Evolutionary conservation across 2,888 invertebrate species (phyloP), one percentile per base, ranked within the genome.

Genomic region (Platycnemis pennipes): DNA sequence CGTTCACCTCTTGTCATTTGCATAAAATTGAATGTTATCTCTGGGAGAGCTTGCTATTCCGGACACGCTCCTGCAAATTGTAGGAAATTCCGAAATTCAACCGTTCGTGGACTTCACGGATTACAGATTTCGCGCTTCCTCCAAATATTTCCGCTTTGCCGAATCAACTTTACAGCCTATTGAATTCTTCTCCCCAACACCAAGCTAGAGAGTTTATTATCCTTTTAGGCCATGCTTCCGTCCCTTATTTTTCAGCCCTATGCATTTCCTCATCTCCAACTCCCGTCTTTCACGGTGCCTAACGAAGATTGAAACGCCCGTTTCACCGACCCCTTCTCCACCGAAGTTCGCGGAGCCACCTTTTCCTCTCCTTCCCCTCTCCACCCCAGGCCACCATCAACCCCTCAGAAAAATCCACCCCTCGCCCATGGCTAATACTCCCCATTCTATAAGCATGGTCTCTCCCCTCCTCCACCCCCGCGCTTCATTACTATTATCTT

Each of bases 251-350:
- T n/a, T n/a, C 87, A 44, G 42, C 87, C 44, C 26, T 46, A 46
- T 46, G 87, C 53, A 53, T 53, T 77, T 77, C 77, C 89, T 22
- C 53, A 16, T 89, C 89, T 89, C 53, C 53, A 16, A 31, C 49
- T 56, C 53, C 26, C 77, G 77, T 77, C 77, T 26, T 77, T 89
- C 56, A 56, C 42, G 89, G 89, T 56, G 56, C 89, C 56, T 89
- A 89, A 56, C 89, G 89, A 89, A 89, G 89, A 56, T 89, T 89
- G 89, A 89, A 89, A 56, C 42, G 22, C 44, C 87, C 87, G 77
- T 77, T 87, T 26, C 77, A 77, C 77, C 49, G 13, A 31, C n/a
- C 63, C 8, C 63, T 91, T 45, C 49, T 69, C 63, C 63, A 46
- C 88, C 46, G n/a, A n/a, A n/a, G n/a, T n/a, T 49, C 88, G 49